phyloP scores from a whole-genome alignment of 2,113 vertebrate genomes.

The Odocoileus virginianus region DNA sequence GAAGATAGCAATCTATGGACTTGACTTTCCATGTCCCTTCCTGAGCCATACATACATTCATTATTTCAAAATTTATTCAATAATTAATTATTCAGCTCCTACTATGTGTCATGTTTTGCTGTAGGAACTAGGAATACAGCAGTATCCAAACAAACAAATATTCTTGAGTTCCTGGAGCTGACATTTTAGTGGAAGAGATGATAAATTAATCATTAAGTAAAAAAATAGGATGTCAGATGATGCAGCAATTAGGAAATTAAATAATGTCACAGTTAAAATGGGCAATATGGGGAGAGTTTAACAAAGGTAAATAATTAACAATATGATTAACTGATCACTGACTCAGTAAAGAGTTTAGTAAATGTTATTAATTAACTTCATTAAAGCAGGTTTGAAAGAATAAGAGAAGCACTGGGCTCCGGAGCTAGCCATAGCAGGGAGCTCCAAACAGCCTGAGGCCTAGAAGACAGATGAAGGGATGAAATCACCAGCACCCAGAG shows the following conservation, averaged over 20 bases:
- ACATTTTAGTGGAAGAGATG: background rate
- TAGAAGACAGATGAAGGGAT: background rate
- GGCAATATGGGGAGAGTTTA: background rate
- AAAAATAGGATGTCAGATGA: background rate
- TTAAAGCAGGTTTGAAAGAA: background rate
- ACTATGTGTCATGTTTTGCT: background rate
- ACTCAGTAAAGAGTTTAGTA: background rate
- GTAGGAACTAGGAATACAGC: background rate
- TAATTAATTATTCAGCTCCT: background rate
- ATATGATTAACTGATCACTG: background rate
- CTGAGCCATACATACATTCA: background rate
- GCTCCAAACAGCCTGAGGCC: background rate
- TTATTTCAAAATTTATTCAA: background rate
- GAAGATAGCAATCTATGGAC: background rate
- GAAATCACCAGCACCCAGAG: background rate
- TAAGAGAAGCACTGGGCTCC: background rate
- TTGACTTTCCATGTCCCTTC: background rate
- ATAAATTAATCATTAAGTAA: background rate
- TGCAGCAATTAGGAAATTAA: background rate
- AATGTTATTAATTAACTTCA: background rate
- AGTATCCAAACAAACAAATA: background rate
- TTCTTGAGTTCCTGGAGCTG: background rate
- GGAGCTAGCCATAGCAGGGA: background rate
- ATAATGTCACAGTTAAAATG: background rate
- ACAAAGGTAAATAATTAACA: background rate